A percentile compares a stretch with the other conserved stretches of the same genome.
Evolutionary conservation across 1,140 invertebrate genomes (phyloP).

Genomic region (Drosophila triauraria): DNA sequence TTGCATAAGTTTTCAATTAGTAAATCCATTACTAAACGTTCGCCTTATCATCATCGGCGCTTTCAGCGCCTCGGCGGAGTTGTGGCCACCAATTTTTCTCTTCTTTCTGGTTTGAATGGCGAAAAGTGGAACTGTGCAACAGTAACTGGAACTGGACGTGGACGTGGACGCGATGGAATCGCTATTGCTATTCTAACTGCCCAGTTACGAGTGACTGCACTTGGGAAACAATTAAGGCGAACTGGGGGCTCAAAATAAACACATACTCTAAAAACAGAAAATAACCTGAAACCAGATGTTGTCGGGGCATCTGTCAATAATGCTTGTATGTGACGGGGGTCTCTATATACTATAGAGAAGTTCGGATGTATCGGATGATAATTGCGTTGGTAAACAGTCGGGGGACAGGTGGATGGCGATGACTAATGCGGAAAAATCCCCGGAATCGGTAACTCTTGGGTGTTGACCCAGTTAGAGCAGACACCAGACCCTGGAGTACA

Average conservation of each 20-base stretch:
- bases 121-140: constrained; percentile 43
- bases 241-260: constrained; percentile 41
- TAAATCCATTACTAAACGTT: constrained; percentile 26
- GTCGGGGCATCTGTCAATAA: constrained; percentile 9
- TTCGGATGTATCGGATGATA: constrained; percentile 57
- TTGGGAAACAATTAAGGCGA: constrained; percentile 64
- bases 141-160: constrained; percentile 31
- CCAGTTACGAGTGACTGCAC: constrained; percentile 74
- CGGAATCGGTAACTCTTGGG: constrained; percentile 15
- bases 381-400: constrained; percentile 63
- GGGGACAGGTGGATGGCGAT: constrained; percentile 52
- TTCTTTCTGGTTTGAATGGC: constrained; percentile 41
- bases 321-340: constrained; percentile 14
- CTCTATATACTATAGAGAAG: constrained; percentile 12
- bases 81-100: constrained; percentile 10
- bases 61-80: neutral
- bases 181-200: constrained; percentile 38
- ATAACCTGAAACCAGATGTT: constrained; percentile 41
- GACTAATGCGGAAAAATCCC: constrained; percentile 64
- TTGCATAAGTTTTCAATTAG: constrained; percentile 44
- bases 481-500: neutral
- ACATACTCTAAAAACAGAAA: constrained; percentile 37
- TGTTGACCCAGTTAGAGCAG: constrained; percentile 47
- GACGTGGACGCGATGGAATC: neutral
- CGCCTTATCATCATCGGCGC: constrained; percentile 32